Evolutionary conservation across 2,888 invertebrate species (phyloP).

Genomic region (Phalangium opilio): DNA sequence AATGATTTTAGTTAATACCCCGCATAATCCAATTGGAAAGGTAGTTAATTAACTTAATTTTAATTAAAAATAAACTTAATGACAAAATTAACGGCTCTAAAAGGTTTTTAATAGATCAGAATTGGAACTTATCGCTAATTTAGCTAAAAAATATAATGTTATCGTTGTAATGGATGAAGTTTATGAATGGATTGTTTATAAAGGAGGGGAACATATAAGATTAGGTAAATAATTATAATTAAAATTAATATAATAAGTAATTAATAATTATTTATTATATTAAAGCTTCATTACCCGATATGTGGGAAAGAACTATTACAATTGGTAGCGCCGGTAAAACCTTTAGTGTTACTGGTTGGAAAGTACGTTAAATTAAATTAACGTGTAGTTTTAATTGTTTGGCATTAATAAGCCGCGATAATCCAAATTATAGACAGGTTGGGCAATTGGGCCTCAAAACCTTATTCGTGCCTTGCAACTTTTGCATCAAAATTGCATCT

Average conservation of each 20-base stretch:
- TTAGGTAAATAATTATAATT: slow-evolving; percentile 71
- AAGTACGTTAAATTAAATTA: slow-evolving; percentile 32
- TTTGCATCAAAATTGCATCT: slow-evolving; percentile 87
- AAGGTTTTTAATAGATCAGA: slow-evolving; percentile 32
- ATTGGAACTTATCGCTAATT: slow-evolving; percentile 50
- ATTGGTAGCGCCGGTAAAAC: slow-evolving; percentile 96
- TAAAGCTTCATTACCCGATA: slow-evolving; percentile 69
- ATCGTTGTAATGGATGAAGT: slow-evolving; percentile 92
- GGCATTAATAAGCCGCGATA: no score
- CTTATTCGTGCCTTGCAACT: slow-evolving; percentile 62
- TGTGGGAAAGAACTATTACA: slow-evolving; percentile 96
- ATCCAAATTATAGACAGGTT: slow-evolving; percentile 58
- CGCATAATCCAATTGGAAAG: slow-evolving; percentile 93
- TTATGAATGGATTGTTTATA: slow-evolving; percentile 91
- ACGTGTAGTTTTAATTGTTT: no score
- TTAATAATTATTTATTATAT: background rate
- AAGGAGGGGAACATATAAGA: slow-evolving; percentile 65
- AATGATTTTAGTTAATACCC: slow-evolving; percentile 83
- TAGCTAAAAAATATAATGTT: slow-evolving; percentile 84
- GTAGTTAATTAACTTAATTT: slow-evolving; percentile 39
- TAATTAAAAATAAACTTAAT: no score
- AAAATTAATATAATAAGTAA: background rate
- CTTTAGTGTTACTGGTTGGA: slow-evolving; percentile 96
- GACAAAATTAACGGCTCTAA: slow-evolving; percentile 6
- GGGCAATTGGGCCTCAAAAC: slow-evolving; percentile 78